phyloP scores from a whole-genome alignment of 2,113 vertebrate species.

The Prochilodus magdalenae region DNA sequence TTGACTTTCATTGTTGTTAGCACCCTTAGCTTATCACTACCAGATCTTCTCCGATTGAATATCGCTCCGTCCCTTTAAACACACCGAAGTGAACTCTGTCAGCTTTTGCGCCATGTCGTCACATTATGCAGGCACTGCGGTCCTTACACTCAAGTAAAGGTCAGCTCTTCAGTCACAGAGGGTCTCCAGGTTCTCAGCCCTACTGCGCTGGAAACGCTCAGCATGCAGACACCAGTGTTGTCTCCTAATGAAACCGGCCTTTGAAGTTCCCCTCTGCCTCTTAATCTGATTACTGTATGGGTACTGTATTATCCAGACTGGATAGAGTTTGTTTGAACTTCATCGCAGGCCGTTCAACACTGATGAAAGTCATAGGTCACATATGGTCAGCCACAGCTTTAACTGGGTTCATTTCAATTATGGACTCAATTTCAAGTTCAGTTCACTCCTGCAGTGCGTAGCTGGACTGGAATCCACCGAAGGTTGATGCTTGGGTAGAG shows the following conservation, averaged over 20 bases:
- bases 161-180: not conserved
- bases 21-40: too few relatives aligned
- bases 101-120: not conserved
- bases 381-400: not conserved
- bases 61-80: too few relatives aligned
- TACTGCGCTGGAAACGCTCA: not conserved
- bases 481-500: too few relatives aligned
- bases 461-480: not conserved
- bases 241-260: not conserved
- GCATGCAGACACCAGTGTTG: not conserved
- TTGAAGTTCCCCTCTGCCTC: not conserved
- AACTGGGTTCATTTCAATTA: not conserved
- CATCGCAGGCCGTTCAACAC: not conserved
- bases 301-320: not conserved
- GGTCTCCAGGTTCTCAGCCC: not conserved
- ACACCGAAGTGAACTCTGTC: not conserved
- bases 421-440: not conserved
- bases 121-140: not conserved
- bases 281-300: not conserved
- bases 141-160: not conserved
- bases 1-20: too few relatives aligned
- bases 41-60: too few relatives aligned
- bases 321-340: slow-evolving; percentile 10
- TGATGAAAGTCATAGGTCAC: not conserved
- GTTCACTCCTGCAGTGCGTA: too few relatives aligned